Conservation (phyloP, 2,888 invertebrate species). For the Apamea crenata region DNA sequence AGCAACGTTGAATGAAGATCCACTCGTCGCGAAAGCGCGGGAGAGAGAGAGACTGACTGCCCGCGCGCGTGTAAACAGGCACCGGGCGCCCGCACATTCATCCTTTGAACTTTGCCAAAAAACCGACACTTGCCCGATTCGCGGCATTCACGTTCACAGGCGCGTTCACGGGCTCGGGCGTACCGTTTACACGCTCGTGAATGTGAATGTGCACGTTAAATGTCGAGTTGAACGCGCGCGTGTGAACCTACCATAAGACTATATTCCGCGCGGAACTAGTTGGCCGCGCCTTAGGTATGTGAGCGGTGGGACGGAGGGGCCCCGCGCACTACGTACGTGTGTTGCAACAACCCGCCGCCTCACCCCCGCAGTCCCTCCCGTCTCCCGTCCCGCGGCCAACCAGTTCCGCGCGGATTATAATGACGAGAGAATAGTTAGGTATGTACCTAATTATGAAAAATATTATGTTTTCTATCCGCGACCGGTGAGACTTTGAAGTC, state of each 20-base stretch:
- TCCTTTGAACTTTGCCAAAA: slow-evolving; percentile 63
- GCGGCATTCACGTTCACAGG: slow-evolving; percentile 61
- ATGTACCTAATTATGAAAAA: neutral
- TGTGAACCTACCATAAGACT: slow-evolving; percentile 56
- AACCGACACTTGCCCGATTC: slow-evolving; percentile 62
- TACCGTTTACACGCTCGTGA: slow-evolving; percentile 62
- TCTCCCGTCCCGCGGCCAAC: no score
- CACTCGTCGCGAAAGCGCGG: no score
- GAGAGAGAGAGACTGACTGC: slow-evolving; percentile 36
- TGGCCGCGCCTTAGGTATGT: no score
- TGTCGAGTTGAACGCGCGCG: slow-evolving; percentile 59
- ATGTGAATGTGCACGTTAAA: slow-evolving; percentile 53
- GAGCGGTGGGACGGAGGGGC: no score
- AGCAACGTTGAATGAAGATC: no score
- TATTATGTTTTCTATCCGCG: neutral
- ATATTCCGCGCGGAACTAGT: no score
- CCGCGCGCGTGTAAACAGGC: slow-evolving; percentile 9
- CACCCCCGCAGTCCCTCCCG: no score
- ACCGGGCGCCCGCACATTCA: slow-evolving; percentile 57
- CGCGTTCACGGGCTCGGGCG: slow-evolving; percentile 62
- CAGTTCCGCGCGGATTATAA: no score
- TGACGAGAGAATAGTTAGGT: no score
- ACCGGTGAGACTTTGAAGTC: neutral
- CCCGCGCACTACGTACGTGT: no score
- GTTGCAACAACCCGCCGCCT: no score